Percentiles rank a stretch among this genome's conserved stretches.
These are phyloP conservation scores for Dilophus febrilis DNA, from an alignment of 2,888 invertebrate species.

Conservation along the genomic window DNA sequence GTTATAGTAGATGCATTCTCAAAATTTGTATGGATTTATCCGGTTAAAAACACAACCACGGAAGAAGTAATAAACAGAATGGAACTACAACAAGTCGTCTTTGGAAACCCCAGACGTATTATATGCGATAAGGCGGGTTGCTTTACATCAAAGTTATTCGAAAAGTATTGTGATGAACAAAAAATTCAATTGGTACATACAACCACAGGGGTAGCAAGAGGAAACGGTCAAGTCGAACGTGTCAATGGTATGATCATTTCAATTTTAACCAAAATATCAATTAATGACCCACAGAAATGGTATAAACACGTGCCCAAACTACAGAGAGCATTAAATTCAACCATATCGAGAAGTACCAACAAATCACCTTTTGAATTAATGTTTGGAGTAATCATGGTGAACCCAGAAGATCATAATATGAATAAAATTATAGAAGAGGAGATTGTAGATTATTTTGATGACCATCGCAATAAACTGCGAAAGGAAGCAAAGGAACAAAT, in stretches of 20 bases:
- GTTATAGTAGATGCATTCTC: constrained; percentile 1
- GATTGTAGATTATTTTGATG: too few species aligned
- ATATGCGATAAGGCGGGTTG: constrained; percentile 10
- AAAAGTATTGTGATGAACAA: background rate
- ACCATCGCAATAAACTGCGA: too few species aligned
- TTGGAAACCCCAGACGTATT: constrained; percentile 8
- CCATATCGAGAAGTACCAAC: background rate
- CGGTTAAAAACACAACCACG: constrained; percentile 9
- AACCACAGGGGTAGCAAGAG: constrained; percentile 10
- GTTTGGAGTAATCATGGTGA: background rate
- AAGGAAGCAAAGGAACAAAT: too few species aligned
- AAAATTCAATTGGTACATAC: constrained; percentile 5
- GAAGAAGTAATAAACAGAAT: constrained; percentile 9
- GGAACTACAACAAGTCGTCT: constrained; percentile 2
- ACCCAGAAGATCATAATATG: background rate
- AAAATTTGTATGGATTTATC: constrained; percentile 8
- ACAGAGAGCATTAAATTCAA: constrained; percentile 2
- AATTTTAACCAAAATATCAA: constrained; percentile 8
- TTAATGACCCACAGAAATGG: constrained; percentile 1
- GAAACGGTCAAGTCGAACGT: constrained; percentile 10
- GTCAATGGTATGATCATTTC: constrained; percentile 4
- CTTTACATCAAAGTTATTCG: constrained; percentile 10
- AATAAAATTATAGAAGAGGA: background rate
- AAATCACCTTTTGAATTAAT: constrained; percentile 3
- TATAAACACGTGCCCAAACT: background rate